A percentile compares a stretch with the other conserved stretches of the same genome.
Conservation (phyloP, 2,797 vertebrate genomes). For the Hippocampus kuda region DNA sequence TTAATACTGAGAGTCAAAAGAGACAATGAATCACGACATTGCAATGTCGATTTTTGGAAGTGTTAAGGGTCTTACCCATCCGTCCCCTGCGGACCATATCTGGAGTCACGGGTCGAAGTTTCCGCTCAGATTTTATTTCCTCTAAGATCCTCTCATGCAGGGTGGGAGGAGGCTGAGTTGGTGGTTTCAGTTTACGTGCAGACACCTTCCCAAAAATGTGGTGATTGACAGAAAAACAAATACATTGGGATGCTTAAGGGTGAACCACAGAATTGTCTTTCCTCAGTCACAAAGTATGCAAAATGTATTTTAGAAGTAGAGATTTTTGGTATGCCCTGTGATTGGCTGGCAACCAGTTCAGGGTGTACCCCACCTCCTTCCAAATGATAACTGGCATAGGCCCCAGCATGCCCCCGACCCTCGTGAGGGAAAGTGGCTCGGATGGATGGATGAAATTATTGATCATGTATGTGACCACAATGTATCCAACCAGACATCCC, state of each 20-base stretch:
- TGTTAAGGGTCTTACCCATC: constrained; percentile 68
- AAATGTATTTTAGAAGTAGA: not conserved
- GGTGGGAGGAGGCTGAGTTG: constrained; percentile 78
- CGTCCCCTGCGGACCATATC: constrained; percentile 77
- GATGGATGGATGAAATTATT: too few relatives aligned
- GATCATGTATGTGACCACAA: not conserved
- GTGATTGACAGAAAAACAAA: not conserved
- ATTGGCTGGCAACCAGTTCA: too few relatives aligned
- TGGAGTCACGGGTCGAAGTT: constrained; percentile 88
- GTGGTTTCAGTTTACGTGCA: constrained; percentile 88
- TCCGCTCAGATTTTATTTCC: constrained; percentile 91
- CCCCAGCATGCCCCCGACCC: too few relatives aligned
- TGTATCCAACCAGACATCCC: too few relatives aligned
- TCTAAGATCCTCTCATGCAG: constrained; percentile 90
- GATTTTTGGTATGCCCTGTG: not conserved
- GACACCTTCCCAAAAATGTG: constrained; percentile 68
- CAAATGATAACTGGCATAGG: too few relatives aligned
- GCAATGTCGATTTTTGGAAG: not conserved
- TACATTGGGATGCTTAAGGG: not conserved
- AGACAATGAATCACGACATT: too few relatives aligned
- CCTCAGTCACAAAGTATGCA: not conserved
- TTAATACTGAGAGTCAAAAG: too few relatives aligned
- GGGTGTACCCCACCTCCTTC: too few relatives aligned
- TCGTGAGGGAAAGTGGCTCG: too few relatives aligned
- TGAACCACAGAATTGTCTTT: not conserved